Evolutionary conservation across 2,888 invertebrate genomes (phyloP).

Genomic region (Tortricodes alternella): DNA sequence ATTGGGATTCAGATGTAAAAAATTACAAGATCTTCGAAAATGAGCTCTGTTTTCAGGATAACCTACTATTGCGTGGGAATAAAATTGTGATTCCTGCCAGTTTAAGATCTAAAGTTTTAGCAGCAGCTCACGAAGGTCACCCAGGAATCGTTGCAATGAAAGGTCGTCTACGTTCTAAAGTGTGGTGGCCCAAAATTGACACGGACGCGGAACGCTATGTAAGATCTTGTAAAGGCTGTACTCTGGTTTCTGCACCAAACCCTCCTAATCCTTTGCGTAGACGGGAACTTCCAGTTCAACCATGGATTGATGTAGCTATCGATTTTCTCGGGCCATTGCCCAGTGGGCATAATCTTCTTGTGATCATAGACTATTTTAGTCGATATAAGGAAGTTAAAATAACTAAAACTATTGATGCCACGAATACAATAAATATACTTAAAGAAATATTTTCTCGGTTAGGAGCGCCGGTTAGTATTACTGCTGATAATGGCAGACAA

Average conservation of each 20-base stretch:
- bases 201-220: conserved; percentile 20
- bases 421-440: conserved; percentile 8
- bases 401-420: neutral
- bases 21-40: conserved; percentile 18
- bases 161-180: conserved; percentile 20
- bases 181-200: conserved; percentile 31
- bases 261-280: conserved; percentile 11
- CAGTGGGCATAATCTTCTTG: conserved; percentile 9
- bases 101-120: conserved; percentile 28
- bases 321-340: conserved; percentile 22
- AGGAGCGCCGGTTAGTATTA: conserved; percentile 30
- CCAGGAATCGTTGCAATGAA: conserved; percentile 29
- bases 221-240: conserved; percentile 30
- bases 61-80: conserved; percentile 19
- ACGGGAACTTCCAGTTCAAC: conserved; percentile 3
- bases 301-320: conserved; percentile 14
- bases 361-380: conserved; percentile 23
- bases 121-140: conserved; percentile 32
- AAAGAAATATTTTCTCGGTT: conserved; percentile 22
- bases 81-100: conserved; percentile 18
- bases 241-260: conserved; percentile 19
- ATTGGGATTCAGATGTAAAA: neutral
- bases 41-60: conserved; percentile 23
- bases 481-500: conserved; percentile 35
- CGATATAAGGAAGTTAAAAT: no score